A percentile compares a stretch with the other conserved stretches of the same genome.
phyloP scores from a whole-genome alignment of 2,797 vertebrate species.

The Protosalanx chinensis region DNA sequence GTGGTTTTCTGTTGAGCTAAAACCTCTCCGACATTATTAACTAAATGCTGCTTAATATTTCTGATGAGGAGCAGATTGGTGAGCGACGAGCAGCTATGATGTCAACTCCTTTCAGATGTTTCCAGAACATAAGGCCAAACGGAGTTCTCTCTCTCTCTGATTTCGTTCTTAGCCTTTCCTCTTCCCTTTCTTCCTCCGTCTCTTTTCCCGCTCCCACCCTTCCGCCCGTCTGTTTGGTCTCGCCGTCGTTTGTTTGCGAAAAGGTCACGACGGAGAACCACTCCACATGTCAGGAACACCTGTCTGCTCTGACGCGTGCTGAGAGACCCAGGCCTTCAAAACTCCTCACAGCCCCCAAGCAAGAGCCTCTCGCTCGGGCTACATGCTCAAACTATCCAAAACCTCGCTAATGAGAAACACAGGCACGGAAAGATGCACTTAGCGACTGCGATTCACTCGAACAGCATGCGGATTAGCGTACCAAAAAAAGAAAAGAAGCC shows the following conservation, averaged over 20 bases:
- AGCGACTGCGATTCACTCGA: neutral
- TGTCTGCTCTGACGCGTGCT: constrained; percentile 34
- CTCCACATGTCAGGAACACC: constrained; percentile 49
- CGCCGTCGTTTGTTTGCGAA: constrained; percentile 49
- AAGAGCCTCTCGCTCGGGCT: neutral
- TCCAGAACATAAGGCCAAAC: constrained; percentile 34
- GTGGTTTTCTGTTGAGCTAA: constrained; percentile 51
- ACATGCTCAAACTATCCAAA: no score
- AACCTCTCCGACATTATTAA: constrained; percentile 66
- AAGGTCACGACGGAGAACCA: constrained; percentile 41
- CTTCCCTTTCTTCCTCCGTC: constrained; percentile 13
- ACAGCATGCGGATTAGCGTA: neutral
- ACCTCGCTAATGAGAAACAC: neutral
- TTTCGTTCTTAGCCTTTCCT: constrained; percentile 11
- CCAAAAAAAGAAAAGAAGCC: no score
- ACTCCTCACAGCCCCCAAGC: constrained; percentile 22
- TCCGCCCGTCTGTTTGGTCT: constrained; percentile 36
- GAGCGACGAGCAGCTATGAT: constrained; percentile 44
- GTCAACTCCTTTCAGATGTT: constrained; percentile 43
- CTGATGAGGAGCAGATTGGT: constrained; percentile 68
- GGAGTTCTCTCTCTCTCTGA: constrained; percentile 15
- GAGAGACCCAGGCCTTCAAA: constrained; percentile 41
- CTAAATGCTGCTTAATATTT: constrained; percentile 59
- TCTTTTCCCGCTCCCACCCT: constrained; percentile 1
- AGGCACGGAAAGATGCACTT: neutral